A percentile compares a stretch with the other conserved stretches of the same genome.
Conservation (phyloP, 1,140 invertebrate genomes). For the Drosophila varians region DNA sequence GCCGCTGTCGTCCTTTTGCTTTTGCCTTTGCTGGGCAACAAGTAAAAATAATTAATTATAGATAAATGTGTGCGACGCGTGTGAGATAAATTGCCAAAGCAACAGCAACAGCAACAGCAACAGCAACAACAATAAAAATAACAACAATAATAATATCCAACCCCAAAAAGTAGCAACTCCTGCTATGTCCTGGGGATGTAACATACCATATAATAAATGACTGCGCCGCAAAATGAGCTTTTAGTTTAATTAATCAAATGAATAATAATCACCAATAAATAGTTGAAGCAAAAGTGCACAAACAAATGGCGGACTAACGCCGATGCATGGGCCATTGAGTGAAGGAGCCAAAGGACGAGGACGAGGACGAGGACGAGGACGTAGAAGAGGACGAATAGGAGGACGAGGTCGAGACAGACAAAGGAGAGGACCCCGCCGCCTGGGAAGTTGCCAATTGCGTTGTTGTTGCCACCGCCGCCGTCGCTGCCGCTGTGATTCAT, state of each 20-base stretch:
- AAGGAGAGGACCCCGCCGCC: background rate
- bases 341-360: conserved; percentile 20
- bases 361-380: background rate
- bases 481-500: conserved; percentile 75
- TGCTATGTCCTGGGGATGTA: conserved; percentile 33
- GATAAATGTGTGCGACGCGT: conserved; percentile 72
- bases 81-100: conserved; percentile 57
- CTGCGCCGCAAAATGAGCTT: conserved; percentile 76
- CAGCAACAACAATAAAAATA: conserved; percentile 12
- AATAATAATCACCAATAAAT: conserved; percentile 52
- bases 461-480: conserved; percentile 22
- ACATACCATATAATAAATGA: conserved; percentile 56
- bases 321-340: conserved; percentile 59
- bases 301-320: conserved; percentile 36
- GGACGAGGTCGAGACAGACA: background rate
- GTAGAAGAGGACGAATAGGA: background rate
- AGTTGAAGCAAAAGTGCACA: conserved; percentile 57
- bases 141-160: conserved; percentile 1
- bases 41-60: conserved; percentile 82
- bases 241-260: conserved; percentile 80
- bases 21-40: conserved; percentile 53
- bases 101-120: conserved; percentile 15
- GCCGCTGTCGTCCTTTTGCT: conserved; percentile 18
- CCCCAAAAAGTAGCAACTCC: background rate
- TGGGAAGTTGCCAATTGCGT: conserved; percentile 8